Conservation (phyloP, 2,888 invertebrate genomes). For the Phorcus lineatus region DNA sequence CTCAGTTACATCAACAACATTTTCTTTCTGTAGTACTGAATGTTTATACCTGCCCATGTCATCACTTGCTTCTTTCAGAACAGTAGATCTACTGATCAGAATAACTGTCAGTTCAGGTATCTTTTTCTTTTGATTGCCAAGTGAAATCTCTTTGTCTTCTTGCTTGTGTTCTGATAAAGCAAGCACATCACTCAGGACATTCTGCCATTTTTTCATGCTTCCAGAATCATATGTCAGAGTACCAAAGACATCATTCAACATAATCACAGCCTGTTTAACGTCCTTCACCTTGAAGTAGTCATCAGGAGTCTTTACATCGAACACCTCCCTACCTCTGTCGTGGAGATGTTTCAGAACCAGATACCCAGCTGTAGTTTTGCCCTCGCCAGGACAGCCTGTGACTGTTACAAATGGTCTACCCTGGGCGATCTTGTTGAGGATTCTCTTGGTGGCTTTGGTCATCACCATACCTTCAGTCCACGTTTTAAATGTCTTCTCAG, state of each 20-base stretch:
- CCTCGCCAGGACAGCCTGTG: not conserved
- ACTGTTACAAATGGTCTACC: not conserved
- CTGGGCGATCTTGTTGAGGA: not conserved
- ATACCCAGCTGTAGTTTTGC: too few species aligned
- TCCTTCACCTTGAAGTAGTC: too few species aligned
- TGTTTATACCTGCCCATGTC: not conserved
- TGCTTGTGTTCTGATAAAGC: too few species aligned
- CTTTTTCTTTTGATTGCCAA: not conserved
- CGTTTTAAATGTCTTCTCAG: too few species aligned
- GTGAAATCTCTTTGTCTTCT: not conserved
- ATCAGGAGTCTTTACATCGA: too few species aligned
- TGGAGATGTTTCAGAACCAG: too few species aligned
- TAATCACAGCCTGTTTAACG: not conserved
- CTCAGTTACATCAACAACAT: not conserved
- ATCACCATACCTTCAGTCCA: too few species aligned
- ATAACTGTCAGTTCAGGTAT: not conserved
- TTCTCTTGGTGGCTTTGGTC: too few species aligned
- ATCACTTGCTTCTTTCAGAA: not conserved
- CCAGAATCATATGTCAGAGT: too few species aligned
- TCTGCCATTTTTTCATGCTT: too few species aligned
- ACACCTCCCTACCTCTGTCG: too few species aligned
- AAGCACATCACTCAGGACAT: not conserved
- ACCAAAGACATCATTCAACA: too few species aligned
- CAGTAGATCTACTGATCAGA: not conserved
- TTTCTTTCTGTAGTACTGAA: not conserved